Conservation (phyloP, 2,888 invertebrate genomes). For the Caenorhabditis becei region DNA sequence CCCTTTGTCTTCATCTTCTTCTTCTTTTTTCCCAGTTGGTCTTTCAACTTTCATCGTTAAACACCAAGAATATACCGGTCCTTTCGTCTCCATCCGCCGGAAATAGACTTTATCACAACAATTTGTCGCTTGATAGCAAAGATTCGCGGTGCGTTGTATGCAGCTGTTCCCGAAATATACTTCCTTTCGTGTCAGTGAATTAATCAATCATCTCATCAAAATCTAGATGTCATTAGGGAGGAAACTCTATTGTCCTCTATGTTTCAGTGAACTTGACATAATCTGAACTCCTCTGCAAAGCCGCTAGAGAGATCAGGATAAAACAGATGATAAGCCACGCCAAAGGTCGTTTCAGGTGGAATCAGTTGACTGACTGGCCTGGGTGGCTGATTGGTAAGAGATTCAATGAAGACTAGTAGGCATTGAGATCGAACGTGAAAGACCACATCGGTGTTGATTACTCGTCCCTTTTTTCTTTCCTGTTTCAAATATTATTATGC, state of each 20-base stretch:
- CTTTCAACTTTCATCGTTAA: conserved; percentile 47
- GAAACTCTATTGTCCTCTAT: background rate
- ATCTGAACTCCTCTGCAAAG: background rate
- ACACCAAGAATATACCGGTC: conserved; percentile 48
- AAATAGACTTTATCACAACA: conserved; percentile 37
- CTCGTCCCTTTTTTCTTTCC: conserved; percentile 26
- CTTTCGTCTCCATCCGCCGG: conserved; percentile 13
- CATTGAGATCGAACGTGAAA: conserved; percentile 58
- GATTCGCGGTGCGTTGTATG: conserved; percentile 7
- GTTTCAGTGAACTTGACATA: conserved; percentile 14
- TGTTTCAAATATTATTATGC: conserved; percentile 48
- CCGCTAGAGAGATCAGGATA: background rate
- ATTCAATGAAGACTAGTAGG: background rate
- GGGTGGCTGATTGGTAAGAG: background rate
- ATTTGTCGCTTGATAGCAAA: conserved; percentile 26
- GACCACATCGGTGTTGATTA: conserved; percentile 54
- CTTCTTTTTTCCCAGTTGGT: conserved; percentile 16
- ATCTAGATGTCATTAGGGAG: conserved; percentile 5
- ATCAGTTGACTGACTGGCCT: conserved; percentile 4
- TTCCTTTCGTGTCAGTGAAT: conserved; percentile 11
- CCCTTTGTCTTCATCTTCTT: conserved; percentile 1
- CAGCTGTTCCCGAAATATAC: conserved; percentile 42
- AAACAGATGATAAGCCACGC: background rate
- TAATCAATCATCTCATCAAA: conserved; percentile 38
- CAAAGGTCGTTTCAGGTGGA: background rate